Conservation (phyloP, 2,113 vertebrate genomes). For the Atractosteus spatula region DNA sequence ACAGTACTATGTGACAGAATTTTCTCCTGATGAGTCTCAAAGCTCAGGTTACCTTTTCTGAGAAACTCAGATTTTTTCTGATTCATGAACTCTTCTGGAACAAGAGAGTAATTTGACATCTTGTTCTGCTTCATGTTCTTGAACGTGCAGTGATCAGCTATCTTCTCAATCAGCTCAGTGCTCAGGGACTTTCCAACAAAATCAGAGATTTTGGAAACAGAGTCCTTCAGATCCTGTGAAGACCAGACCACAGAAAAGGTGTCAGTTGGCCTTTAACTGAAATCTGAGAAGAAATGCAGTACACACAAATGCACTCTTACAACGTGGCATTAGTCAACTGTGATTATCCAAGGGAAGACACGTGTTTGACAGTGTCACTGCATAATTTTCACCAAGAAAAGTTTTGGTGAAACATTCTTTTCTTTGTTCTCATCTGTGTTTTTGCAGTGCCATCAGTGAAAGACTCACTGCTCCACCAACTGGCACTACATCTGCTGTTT, state of each 20-base stretch:
- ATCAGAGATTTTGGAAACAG: slow-evolving; percentile 34
- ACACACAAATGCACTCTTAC: not conserved
- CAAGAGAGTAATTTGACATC: slow-evolving; percentile 63
- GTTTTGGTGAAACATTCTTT: too few species aligned
- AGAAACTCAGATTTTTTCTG: slow-evolving; percentile 56
- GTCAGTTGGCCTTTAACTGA: too few species aligned
- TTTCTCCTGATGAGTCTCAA: too few species aligned
- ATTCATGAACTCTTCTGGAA: slow-evolving; percentile 49
- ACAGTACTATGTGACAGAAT: too few species aligned
- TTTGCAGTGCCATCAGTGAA: too few species aligned
- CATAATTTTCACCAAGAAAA: too few species aligned
- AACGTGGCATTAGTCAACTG: too few species aligned
- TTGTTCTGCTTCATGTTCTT: slow-evolving; percentile 65
- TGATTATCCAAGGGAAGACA: too few species aligned
- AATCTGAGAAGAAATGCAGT: not conserved
- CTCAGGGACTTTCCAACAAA: slow-evolving; percentile 53
- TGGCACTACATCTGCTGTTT: too few species aligned
- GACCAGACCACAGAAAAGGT: slow-evolving; percentile 2
- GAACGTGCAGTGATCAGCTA: slow-evolving; percentile 51
- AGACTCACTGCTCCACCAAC: too few species aligned
- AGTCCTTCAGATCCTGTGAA: slow-evolving; percentile 49
- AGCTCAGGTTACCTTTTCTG: slow-evolving; percentile 53
- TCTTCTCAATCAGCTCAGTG: slow-evolving; percentile 39
- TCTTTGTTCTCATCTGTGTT: too few species aligned
- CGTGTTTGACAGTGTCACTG: too few species aligned